Percentiles rank a stretch among this genome's conserved stretches.
Conservation (phyloP, 1,140 invertebrate species). For the Trypoxylus dichotomus region DNA sequence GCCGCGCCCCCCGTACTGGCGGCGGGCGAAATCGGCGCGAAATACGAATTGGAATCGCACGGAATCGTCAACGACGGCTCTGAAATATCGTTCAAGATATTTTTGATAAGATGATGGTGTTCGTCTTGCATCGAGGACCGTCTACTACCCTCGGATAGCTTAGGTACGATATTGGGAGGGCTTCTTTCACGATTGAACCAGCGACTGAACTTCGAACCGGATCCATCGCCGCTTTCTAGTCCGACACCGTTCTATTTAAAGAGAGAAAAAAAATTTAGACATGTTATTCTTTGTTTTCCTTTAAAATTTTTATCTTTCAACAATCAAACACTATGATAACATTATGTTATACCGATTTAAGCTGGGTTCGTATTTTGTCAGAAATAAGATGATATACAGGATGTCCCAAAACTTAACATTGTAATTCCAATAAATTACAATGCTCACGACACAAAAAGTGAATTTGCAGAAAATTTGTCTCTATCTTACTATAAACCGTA, state of each 20-base stretch:
- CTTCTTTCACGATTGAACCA: slow-evolving; percentile 61
- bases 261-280: not conserved
- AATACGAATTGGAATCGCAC: slow-evolving; percentile 61
- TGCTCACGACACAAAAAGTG: too few species aligned
- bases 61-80: slow-evolving; percentile 60
- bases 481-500: not conserved
- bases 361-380: too few species aligned
- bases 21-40: slow-evolving; percentile 67
- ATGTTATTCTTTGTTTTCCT: too few species aligned
- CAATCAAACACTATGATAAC: too few species aligned
- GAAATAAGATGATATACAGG: too few species aligned
- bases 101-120: slow-evolving; percentile 59
- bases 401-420: too few species aligned
- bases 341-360: too few species aligned
- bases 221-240: slow-evolving; percentile 48
- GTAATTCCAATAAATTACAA: too few species aligned
- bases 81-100: slow-evolving; percentile 49
- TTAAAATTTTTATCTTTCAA: too few species aligned
- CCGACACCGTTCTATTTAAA: slow-evolving; percentile 57
- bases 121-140: slow-evolving; percentile 68
- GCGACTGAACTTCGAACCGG: slow-evolving; percentile 63
- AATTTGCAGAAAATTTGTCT: too few species aligned
- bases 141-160: slow-evolving; percentile 54
- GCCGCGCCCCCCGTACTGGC: slow-evolving; percentile 46
- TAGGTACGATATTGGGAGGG: slow-evolving; percentile 50